phyloP scores from a whole-genome alignment of 1,140 invertebrate genomes.

The Lepidurus apus region DNA sequence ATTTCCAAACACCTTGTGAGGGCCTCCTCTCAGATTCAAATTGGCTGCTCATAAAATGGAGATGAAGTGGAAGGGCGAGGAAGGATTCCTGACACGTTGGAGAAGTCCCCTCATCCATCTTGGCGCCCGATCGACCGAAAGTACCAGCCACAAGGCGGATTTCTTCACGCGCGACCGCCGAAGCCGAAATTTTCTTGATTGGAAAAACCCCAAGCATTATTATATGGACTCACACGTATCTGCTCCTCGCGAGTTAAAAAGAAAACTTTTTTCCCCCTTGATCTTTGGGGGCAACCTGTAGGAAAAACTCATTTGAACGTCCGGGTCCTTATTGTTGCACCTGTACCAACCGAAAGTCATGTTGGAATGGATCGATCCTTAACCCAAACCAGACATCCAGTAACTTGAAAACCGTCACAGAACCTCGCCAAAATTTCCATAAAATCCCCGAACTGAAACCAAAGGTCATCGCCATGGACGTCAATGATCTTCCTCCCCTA shows the following conservation, averaged over 20 bases:
- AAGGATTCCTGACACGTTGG: conserved; percentile 16
- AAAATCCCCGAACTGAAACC: no score
- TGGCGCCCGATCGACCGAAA: neutral
- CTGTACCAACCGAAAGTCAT: neutral
- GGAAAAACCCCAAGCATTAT: neutral
- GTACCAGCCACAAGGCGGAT: neutral
- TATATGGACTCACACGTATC: conserved; percentile 10
- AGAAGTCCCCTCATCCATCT: conserved; percentile 11
- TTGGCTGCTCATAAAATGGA: conserved; percentile 8
- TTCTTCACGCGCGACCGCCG: neutral
- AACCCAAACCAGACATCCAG: neutral
- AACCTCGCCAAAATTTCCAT: no score
- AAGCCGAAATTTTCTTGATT: neutral
- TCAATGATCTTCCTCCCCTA: no score
- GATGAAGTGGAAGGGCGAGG: conserved; percentile 20
- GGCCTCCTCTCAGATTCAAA: conserved; percentile 6
- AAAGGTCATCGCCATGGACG: no score
- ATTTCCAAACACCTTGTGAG: conserved; percentile 19
- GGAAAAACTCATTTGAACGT: neutral
- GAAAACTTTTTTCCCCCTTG: neutral
- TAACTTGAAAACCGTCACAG: neutral
- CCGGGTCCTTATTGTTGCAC: neutral
- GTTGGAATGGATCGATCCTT: neutral
- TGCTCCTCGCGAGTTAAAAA: neutral
- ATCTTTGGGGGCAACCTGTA: neutral